A percentile compares a stretch with the other conserved stretches of the same genome.
These are phyloP conservation scores for Stegodyphus dumicola DNA, from an alignment of 1,140 invertebrate species.

Conservation along the genomic window DNA sequence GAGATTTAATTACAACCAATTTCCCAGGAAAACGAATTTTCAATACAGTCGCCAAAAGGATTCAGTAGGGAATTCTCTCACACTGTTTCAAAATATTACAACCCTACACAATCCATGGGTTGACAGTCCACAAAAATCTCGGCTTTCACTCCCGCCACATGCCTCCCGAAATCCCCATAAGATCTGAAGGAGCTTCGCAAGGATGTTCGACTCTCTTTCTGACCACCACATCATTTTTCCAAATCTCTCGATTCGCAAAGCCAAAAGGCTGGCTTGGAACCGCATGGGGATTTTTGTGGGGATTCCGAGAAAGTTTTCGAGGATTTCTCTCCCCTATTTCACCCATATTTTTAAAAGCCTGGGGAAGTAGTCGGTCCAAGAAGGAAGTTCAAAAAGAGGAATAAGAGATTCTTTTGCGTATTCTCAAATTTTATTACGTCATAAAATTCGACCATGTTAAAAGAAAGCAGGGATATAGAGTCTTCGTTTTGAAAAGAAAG, in stretches of 20 bases:
- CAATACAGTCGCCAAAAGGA: background rate
- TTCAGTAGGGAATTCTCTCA: no score
- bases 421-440: slow-evolving; percentile 30
- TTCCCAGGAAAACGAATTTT: no score
- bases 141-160: slow-evolving; percentile 10
- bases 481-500: background rate
- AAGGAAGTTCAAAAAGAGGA: no score
- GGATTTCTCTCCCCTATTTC: background rate
- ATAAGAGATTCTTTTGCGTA: background rate
- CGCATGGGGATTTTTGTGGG: slow-evolving; percentile 27
- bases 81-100: background rate
- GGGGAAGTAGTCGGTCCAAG: no score
- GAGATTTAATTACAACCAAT: no score
- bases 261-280: slow-evolving; percentile 22
- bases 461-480: background rate
- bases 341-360: background rate
- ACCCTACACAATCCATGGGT: slow-evolving; percentile 31
- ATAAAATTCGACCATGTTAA: slow-evolving; percentile 14
- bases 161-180: slow-evolving; percentile 18
- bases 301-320: background rate
- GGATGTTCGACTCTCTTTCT: slow-evolving; percentile 49
- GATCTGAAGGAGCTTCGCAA: slow-evolving; percentile 41
- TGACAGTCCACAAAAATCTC: slow-evolving; percentile 56
- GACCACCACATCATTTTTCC: slow-evolving; percentile 53
- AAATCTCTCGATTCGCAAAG: slow-evolving; percentile 1